phyloP scores from a whole-genome alignment of 92 coral and sea anemone species.

The Metridium senile region DNA sequence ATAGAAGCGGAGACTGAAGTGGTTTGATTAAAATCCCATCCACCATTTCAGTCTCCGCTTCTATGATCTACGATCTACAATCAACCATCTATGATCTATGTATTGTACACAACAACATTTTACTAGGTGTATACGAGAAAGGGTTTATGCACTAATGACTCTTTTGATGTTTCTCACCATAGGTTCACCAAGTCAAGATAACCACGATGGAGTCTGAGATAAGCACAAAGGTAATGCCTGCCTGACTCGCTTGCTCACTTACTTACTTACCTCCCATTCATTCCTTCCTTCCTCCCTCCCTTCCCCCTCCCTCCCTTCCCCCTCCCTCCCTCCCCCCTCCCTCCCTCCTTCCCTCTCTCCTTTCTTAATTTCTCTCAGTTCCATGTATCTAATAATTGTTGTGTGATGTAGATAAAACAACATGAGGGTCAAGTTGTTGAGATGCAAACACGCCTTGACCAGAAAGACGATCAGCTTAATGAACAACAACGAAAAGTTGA shows the following conservation, averaged over 20 bases:
- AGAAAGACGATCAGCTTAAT: conserved; percentile 70
- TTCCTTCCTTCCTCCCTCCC: background rate
- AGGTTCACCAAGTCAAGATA: conserved; percentile 70
- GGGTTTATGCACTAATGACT: no score
- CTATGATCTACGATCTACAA: no score
- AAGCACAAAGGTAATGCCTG: conserved; percentile 46
- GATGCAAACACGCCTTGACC: conserved; percentile 66
- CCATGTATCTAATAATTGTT: background rate
- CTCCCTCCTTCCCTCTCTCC: background rate
- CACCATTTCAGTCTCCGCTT: no score
- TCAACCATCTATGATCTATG: no score
- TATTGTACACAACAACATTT: no score
- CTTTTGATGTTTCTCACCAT: background rate
- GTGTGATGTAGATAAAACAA: conserved; percentile 39
- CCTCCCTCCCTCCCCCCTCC: background rate
- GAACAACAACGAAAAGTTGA: conserved; percentile 76
- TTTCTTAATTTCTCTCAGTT: background rate
- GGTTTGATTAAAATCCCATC: no score
- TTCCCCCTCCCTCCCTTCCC: background rate
- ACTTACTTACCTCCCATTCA: background rate
- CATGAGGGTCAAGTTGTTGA: conserved; percentile 51
- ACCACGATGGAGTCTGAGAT: conserved; percentile 55
- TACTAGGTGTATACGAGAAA: no score
- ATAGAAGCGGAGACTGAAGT: no score
- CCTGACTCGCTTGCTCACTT: background rate